Percentiles rank a stretch among this genome's conserved stretches.
Conservation (phyloP, 2,113 vertebrate species). For the Prolemur simus region DNA sequence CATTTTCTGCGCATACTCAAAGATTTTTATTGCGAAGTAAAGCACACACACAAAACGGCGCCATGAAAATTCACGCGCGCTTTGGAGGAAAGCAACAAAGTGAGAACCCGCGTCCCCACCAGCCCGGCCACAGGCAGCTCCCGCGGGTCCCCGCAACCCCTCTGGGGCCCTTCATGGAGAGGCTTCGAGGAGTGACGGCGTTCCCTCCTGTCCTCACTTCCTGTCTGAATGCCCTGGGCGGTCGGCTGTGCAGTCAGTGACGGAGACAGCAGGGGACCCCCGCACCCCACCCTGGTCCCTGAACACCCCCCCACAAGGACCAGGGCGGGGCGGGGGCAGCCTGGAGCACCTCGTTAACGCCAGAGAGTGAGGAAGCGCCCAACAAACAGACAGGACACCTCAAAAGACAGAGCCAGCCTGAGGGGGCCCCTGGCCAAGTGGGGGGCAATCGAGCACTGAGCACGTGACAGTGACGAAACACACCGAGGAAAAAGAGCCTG, state of each 20-base stretch:
- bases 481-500: no score
- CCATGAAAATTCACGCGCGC: accelerated
- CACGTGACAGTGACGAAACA: background rate
- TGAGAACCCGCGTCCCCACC: accelerated
- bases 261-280: background rate
- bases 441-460: background rate
- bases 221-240: accelerated
- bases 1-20: accelerated
- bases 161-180: background rate
- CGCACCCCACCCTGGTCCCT: accelerated
- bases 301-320: background rate
- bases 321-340: background rate
- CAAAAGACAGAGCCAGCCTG: background rate
- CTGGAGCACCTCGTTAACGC: background rate
- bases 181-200: accelerated
- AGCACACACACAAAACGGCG: background rate
- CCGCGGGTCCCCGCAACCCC: background rate
- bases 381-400: accelerated
- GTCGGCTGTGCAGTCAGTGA: background rate
- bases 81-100: background rate
- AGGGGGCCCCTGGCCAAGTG: no score
- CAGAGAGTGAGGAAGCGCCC: accelerated
- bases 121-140: background rate
- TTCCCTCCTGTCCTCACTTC: background rate
- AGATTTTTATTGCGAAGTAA: background rate